phyloP scores from a whole-genome alignment of 2,888 invertebrate genomes.

The Drosophila ustulata region DNA sequence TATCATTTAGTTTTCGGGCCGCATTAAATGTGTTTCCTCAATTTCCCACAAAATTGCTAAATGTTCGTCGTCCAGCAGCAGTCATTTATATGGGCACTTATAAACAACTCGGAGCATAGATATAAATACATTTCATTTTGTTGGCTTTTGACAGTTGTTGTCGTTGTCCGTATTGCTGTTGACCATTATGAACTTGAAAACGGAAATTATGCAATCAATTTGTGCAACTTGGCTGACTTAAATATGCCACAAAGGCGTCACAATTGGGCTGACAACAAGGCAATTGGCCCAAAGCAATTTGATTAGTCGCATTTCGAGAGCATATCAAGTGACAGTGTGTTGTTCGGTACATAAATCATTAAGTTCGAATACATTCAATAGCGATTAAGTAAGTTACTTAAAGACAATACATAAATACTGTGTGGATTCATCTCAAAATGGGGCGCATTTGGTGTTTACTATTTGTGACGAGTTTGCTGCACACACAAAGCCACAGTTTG shows the following conservation, averaged over 20 bases:
- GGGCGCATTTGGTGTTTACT: slow-evolving; percentile 65
- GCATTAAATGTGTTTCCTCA: slow-evolving; percentile 76
- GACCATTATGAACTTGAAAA: slow-evolving; percentile 74
- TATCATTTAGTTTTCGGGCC: slow-evolving; percentile 70
- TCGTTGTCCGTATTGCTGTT: slow-evolving; percentile 26
- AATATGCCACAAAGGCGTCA: slow-evolving; percentile 54
- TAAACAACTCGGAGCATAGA: slow-evolving; percentile 5
- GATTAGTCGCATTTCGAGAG: slow-evolving; percentile 40
- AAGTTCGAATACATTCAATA: background rate
- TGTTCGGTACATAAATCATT: slow-evolving; percentile 12
- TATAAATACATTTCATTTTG: slow-evolving; percentile 43
- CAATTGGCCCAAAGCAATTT: slow-evolving; percentile 19
- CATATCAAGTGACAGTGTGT: slow-evolving; percentile 29
- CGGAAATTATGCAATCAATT: slow-evolving; percentile 81
- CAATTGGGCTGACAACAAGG: slow-evolving; percentile 33
- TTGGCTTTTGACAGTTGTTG: slow-evolving; percentile 58
- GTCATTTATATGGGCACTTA: slow-evolving; percentile 38
- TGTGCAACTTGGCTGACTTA: slow-evolving; percentile 70
- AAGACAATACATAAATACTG: slow-evolving; percentile 14
- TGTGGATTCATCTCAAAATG: slow-evolving; percentile 44
- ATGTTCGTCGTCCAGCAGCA: slow-evolving; percentile 25
- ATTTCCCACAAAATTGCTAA: slow-evolving; percentile 64
- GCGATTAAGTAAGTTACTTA: slow-evolving; percentile 9
- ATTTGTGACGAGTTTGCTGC: slow-evolving; percentile 67
- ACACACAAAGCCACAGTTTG: slow-evolving; percentile 65